Percentiles rank a stretch among this genome's conserved stretches.
phyloP scores from a whole-genome alignment of 2,797 vertebrate genomes.

The Coccyzus lansbergi region DNA sequence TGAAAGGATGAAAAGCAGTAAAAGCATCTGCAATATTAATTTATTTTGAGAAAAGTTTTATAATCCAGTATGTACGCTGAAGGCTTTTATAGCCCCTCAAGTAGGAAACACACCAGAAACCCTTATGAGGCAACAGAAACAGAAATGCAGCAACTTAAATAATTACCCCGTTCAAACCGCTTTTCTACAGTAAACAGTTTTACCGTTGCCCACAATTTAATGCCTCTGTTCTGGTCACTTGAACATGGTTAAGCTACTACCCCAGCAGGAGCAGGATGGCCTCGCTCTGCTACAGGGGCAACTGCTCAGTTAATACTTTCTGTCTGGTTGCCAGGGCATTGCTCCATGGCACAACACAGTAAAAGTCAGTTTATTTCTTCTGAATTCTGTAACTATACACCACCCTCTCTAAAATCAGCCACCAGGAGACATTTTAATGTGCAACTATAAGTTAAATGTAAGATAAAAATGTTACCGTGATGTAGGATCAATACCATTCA shows the following conservation, averaged over 20 bases:
- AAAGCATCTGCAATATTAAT: neutral
- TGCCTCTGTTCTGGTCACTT: neutral
- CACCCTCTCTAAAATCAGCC: neutral
- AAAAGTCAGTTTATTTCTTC: neutral
- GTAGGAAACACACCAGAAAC: neutral
- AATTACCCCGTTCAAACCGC: neutral
- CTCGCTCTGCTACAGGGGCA: neutral
- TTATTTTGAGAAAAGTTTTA: neutral
- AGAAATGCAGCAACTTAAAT: neutral
- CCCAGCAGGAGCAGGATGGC: neutral
- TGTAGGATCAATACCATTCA: neutral
- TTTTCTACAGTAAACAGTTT: neutral
- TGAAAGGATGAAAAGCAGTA: neutral
- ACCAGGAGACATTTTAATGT: neutral
- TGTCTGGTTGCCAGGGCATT: neutral
- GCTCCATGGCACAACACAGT: neutral
- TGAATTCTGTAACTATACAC: neutral
- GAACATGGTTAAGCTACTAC: neutral
- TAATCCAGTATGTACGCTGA: neutral
- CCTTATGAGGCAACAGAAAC: constrained; percentile 1
- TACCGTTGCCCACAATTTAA: neutral
- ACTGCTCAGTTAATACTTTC: neutral
- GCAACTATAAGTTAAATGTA: neutral
- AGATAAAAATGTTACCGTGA: neutral
- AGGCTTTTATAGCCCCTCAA: neutral